A percentile compares a stretch with the other conserved stretches of the same genome.
Evolutionary conservation across 2,797 vertebrate genomes (phyloP).

Genomic region (Pantherophis alleghaniensis): DNA sequence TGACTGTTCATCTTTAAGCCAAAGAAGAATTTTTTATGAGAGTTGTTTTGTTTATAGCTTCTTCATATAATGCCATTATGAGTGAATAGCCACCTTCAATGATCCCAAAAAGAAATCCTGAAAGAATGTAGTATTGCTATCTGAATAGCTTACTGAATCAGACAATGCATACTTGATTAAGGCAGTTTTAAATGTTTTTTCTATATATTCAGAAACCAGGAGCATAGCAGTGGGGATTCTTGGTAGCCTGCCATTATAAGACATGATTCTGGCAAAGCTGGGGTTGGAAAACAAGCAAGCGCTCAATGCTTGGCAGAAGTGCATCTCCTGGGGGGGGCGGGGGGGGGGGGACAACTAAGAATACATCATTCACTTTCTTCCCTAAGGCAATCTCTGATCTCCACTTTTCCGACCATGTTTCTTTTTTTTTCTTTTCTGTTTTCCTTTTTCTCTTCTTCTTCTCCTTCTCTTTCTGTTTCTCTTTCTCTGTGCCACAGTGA

Average conservation of each 20-base stretch:
- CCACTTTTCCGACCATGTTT: constrained; percentile 61
- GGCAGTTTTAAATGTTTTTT: background rate
- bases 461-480: constrained; percentile 50
- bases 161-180: background rate
- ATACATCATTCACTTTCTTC: background rate
- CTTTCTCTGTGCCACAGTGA: constrained; percentile 81
- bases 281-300: background rate
- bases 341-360: background rate
- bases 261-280: background rate
- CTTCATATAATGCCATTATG: background rate
- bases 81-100: background rate
- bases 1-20: background rate
- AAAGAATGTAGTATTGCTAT: background rate
- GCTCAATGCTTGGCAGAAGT: background rate
- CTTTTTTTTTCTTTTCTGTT: constrained; percentile 42
- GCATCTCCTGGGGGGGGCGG: background rate
- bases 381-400: constrained; percentile 59
- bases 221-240: background rate
- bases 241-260: background rate
- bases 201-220: background rate
- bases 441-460: constrained; percentile 32
- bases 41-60: background rate
- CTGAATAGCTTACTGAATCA: background rate
- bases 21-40: background rate
- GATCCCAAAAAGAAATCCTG: background rate